Evolutionary conservation across 1,140 invertebrate genomes (phyloP).

Genomic region (Akabosia matsudoensis): DNA sequence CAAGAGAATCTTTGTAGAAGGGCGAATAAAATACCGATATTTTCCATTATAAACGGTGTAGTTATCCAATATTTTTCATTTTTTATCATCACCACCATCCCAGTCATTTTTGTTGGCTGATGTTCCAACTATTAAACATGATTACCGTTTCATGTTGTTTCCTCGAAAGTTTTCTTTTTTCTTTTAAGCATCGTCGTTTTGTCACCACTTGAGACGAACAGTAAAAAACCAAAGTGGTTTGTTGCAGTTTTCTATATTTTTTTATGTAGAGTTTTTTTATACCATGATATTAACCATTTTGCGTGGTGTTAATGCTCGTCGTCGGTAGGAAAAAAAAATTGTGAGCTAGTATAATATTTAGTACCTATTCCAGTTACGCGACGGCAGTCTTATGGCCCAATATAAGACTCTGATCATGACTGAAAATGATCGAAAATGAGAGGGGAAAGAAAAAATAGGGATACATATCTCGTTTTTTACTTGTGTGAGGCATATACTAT

Average conservation of each 20-base stretch:
- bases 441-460: neutral
- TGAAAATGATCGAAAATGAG: conserved; percentile 1
- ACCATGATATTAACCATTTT: neutral
- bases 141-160: neutral
- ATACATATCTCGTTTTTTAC: neutral
- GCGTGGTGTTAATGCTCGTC: neutral
- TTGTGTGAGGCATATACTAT: no score
- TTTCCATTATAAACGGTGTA: neutral
- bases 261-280: no score
- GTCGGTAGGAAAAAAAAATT: conserved; percentile 6
- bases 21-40: neutral
- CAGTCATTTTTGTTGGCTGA: neutral
- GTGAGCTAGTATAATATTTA: conserved; percentile 40
- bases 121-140: neutral
- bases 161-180: no score
- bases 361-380: conserved; percentile 35
- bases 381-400: no score
- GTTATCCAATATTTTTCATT: neutral
- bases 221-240: neutral
- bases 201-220: no score
- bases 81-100: neutral
- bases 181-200: no score
- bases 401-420: no score
- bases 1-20: neutral
- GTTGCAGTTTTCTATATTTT: neutral